These are phyloP conservation scores for Lordiphosa andalusiaca DNA, from an alignment of 2,888 invertebrate species.

Conservation along the genomic window DNA sequence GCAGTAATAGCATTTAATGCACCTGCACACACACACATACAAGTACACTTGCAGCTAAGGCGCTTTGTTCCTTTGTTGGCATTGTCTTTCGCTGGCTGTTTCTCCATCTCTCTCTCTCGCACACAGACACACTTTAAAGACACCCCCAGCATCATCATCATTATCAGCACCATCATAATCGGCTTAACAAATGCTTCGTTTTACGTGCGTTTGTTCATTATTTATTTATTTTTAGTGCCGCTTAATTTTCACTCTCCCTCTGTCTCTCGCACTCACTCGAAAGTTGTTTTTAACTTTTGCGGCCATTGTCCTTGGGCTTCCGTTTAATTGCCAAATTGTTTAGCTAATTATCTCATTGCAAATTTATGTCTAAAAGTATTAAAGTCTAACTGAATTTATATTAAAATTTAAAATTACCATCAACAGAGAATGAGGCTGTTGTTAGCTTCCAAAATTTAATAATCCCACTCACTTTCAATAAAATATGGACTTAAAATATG, in stretches of 20 bases:
- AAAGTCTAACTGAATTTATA: conserved; percentile 21
- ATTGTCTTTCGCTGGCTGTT: conserved; percentile 44
- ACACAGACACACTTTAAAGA: conserved; percentile 24
- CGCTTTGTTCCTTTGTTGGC: conserved; percentile 51
- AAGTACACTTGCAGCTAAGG: conserved; percentile 34
- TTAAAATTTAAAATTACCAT: conserved; percentile 13
- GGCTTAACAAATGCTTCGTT: conserved; percentile 59
- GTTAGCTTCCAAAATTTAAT: too few relatives aligned
- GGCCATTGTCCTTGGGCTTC: conserved; percentile 10
- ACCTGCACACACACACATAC: conserved; percentile 44
- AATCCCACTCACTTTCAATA: too few relatives aligned
- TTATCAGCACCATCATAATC: conserved; percentile 48
- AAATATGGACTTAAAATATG: too few relatives aligned
- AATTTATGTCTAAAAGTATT: conserved; percentile 38
- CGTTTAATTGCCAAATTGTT: conserved; percentile 39
- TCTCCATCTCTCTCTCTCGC: conserved; percentile 13
- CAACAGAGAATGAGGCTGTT: conserved; percentile 1
- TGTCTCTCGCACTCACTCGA: conserved; percentile 8
- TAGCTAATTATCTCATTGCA: conserved; percentile 52
- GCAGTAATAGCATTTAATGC: conserved; percentile 71
- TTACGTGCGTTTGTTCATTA: conserved; percentile 46
- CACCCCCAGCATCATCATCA: conserved; percentile 16
- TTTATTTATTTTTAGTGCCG: conserved; percentile 53
- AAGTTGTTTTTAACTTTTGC: conserved; percentile 18
- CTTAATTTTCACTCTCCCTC: conserved; percentile 42